Conservation (phyloP, 2,113 vertebrate genomes). For the Gymnorhina tibicen region DNA sequence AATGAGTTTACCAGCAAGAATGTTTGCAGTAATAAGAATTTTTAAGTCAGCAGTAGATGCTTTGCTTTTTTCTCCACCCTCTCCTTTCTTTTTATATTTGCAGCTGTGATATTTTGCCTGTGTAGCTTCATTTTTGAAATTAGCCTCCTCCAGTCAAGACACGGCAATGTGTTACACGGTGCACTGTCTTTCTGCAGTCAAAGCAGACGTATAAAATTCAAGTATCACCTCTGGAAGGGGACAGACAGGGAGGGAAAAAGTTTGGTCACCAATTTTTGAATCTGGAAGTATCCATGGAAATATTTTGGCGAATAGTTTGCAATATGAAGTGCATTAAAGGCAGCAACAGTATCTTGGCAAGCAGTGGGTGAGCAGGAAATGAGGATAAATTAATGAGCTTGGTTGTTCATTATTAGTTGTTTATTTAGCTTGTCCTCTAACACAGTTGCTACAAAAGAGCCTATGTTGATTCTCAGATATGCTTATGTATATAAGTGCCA, state of each 20-base stretch:
- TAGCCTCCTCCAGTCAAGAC: not conserved
- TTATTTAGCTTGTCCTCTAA: slow-evolving; percentile 39
- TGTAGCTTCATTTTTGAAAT: not conserved
- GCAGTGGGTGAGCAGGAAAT: slow-evolving; percentile 37
- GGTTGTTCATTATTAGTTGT: slow-evolving; percentile 40
- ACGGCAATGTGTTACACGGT: not conserved
- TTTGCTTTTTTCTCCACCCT: slow-evolving; percentile 33
- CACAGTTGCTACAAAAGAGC: slow-evolving; percentile 21
- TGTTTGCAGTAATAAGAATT: slow-evolving; percentile 25
- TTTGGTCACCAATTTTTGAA: not conserved
- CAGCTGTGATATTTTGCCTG: not conserved
- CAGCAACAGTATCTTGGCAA: slow-evolving; percentile 19
- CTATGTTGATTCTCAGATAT: slow-evolving; percentile 22
- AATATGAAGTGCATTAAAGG: not conserved
- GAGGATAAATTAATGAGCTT: slow-evolving; percentile 29
- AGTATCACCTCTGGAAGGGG: not conserved
- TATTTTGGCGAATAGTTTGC: not conserved
- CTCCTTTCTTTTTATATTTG: slow-evolving; percentile 3
- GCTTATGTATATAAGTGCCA: not conserved
- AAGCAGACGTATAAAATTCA: not conserved
- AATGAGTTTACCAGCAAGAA: slow-evolving; percentile 37
- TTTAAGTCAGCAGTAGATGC: slow-evolving; percentile 3
- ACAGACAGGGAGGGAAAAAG: not conserved
- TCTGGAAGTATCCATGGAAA: not conserved
- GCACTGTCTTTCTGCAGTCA: not conserved